These are phyloP conservation scores for Drosophila tani DNA, from an alignment of 1,140 invertebrate genomes.

Conservation along the genomic window DNA sequence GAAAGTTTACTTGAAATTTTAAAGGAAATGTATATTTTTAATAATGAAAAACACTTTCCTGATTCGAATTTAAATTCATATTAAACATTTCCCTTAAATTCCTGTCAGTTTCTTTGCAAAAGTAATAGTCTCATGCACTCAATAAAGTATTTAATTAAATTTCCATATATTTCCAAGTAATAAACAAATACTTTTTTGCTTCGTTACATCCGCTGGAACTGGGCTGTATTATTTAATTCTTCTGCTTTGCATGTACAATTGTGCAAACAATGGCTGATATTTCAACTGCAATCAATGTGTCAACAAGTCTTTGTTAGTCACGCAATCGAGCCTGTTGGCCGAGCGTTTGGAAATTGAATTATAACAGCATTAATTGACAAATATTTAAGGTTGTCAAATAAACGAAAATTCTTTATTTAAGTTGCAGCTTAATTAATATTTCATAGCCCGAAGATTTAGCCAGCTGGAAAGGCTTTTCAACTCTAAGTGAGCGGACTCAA, in stretches of 20 bases:
- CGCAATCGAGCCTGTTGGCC: conserved; percentile 20
- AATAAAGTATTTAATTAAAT: not conserved
- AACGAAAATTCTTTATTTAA: not conserved
- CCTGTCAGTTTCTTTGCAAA: not conserved
- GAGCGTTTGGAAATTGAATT: conserved; percentile 14
- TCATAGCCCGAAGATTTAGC: not conserved
- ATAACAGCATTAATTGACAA: conserved; percentile 13
- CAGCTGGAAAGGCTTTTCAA: not conserved
- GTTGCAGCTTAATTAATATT: conserved; percentile 20
- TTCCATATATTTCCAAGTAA: conserved; percentile 4
- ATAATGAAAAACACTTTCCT: no score
- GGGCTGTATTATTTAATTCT: not conserved
- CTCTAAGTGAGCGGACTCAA: not conserved
- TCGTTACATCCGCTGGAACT: not conserved
- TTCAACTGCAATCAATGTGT: conserved; percentile 10
- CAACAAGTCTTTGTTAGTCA: conserved; percentile 17
- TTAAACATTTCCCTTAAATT: not conserved
- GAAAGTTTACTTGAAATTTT: no score
- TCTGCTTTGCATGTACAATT: conserved; percentile 2
- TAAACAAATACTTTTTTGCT: conserved; percentile 7
- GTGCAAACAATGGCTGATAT: not conserved
- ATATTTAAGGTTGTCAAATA: conserved; percentile 21
- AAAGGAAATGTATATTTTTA: no score
- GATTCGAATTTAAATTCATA: not conserved
- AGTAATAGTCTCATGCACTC: not conserved